Evolutionary conservation across 1,140 invertebrate genomes (phyloP), one percentile per base, ranked within the genome.

Genomic region (Diorhabda sublineata): DNA sequence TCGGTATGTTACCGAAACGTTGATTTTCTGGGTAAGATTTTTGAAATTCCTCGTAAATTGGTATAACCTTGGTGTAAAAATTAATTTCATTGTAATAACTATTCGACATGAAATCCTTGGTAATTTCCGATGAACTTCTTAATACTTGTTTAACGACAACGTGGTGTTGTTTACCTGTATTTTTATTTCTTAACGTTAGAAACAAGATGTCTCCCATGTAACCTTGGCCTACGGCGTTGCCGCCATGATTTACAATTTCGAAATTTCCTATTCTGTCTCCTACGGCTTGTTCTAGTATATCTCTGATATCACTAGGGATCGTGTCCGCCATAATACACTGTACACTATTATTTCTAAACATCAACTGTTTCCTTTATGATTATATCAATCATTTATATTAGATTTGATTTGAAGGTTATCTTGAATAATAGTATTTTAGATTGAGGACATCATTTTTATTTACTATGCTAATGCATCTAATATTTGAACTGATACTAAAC

Each of bases 1-100:
- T 67, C 26, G 65, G 65, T 58, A 67, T 11, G 3, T 42, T 4
- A 7, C 4, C 45, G 43, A 67, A 78, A 67, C 77, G 75, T 43
- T 80, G 74, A 2, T 9, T 8, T 42, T 43, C 41, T 5, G 3
- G n/a, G 11, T 52, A 52, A 52, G 47, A 52, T n/a, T 52, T 52
- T 4, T 52, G 47, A n/a, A 59, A 2, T 6, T 57, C 44, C 43
- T 11, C 6, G 3, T 45, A 60, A 8, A n/a, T 41, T 4, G 65
- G 65, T 43, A n/a, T 42, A 42, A 67, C 11, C 6, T 58, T 44
- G 3, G 5, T 47, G 43, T 67, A 61, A 47, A 67, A 67, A 45
- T 58, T 26, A 4, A 67, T 7, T 45, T 67, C 65, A 43, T 67
- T 67, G 11, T 60, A 43, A 45, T 60, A 67, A 59, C 41, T 43